Percentiles rank a stretch among this genome's conserved stretches.
Evolutionary conservation across 2,888 invertebrate genomes (phyloP).

Genomic region (Crematogaster levior): DNA sequence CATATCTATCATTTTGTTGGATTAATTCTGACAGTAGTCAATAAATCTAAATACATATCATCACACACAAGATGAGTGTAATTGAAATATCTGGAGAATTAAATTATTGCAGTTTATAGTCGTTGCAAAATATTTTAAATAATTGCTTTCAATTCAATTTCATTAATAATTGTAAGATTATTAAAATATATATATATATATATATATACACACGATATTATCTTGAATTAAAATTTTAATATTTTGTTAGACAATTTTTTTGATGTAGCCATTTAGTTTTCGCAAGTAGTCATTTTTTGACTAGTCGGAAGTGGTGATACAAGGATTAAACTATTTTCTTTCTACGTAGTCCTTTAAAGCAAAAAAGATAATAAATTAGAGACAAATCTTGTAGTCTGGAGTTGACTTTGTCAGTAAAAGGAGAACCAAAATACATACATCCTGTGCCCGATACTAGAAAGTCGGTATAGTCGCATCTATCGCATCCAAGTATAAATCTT

Average conservation of each 20-base stretch:
- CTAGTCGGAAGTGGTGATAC: neutral
- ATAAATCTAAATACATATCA: neutral
- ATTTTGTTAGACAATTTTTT: neutral
- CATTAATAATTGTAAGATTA: neutral
- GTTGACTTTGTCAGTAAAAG: constrained; percentile 17
- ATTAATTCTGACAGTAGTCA: constrained; percentile 1
- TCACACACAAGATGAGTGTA: constrained; percentile 24
- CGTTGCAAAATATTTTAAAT: neutral
- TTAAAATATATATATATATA: neutral
- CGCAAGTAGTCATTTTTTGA: neutral
- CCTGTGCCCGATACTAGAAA: neutral
- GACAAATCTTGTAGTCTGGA: neutral
- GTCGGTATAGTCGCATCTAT: constrained; percentile 24
- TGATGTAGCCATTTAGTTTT: neutral
- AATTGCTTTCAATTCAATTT: neutral
- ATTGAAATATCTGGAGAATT: neutral
- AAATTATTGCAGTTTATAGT: neutral
- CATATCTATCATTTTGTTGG: constrained; percentile 1
- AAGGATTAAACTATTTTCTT: neutral
- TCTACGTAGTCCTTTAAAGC: neutral
- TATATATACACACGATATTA: neutral
- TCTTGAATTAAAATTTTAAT: neutral
- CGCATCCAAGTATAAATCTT: constrained; percentile 64
- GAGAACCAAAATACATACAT: constrained; percentile 34
- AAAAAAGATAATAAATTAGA: neutral